Base-by-base conservation (phyloP, 1,140 invertebrate genomes). In the Drosophila ogumai region DNA sequence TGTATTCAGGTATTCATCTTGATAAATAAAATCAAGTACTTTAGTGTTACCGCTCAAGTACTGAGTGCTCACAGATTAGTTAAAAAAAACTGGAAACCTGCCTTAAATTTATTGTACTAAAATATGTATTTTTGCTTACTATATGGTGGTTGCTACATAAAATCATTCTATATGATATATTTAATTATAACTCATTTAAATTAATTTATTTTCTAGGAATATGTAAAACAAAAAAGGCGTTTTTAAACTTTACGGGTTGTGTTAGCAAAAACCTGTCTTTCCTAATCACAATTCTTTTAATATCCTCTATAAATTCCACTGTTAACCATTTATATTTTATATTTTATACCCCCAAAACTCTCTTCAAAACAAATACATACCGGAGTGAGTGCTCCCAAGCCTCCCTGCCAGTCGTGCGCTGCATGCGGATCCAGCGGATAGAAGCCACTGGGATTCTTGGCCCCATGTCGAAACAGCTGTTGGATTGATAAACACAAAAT, bases 401-500 rank as follows among this genome's bases (percentile, higher is more conserved):
- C 96, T 25, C 93, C 93, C 22, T 94, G 94, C 96, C 96, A 96
- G 25, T 93, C 76, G 59, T 94, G 93, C 54, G 94, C 92, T 44
- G 93, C 93, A 84, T 96, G 93, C 2, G 95, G 95, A 93, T 97
- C 96, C 58, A 93, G 95, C 6, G 94, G 94, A 80, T 96, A 97
- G 6, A 95, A 94, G 59, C 93, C 87, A 13, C 95, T 94, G 1
- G 96, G 96, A 46, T 94, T 95, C 79, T 96, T 93, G 81, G 96
- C 96, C 17, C 96, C 96, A 93, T 97, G 96, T n/a, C 96, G 94
- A 82, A 95, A 96, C 54, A 96, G 71, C 95, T 96, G 76, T 47
- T 10, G 28, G 28, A 52, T 32, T 38, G 43, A 74, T 15, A 69
- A 47, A 56, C 43, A 46, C 17, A 64, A 52, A 61, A 41, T 25